phyloP scores from a whole-genome alignment of 2,888 invertebrate genomes.

The Nineta flava region DNA sequence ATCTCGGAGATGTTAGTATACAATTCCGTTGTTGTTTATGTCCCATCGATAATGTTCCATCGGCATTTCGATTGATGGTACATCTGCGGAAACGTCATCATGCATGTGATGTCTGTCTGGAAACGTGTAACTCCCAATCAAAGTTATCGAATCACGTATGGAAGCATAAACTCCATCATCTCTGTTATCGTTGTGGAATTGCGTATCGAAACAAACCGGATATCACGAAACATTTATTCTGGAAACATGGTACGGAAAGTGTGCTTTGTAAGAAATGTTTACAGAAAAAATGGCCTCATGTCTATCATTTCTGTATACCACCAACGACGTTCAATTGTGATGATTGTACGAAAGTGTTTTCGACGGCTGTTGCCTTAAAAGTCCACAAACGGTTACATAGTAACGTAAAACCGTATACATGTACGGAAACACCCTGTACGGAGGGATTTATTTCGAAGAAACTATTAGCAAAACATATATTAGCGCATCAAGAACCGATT shows the following conservation, averaged over 20 bases:
- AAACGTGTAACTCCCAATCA: constrained; percentile 63
- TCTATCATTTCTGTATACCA: constrained; percentile 80
- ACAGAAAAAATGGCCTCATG: constrained; percentile 84
- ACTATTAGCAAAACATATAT: constrained; percentile 53
- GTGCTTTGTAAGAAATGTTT: constrained; percentile 69
- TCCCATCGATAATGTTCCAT: constrained; percentile 58
- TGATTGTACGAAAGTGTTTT: constrained; percentile 59
- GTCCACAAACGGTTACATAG: constrained; percentile 71
- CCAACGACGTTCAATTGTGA: constrained; percentile 65
- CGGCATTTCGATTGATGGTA: constrained; percentile 76
- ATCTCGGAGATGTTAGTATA: constrained; percentile 44
- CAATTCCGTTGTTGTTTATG: constrained; percentile 69
- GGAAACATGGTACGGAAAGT: constrained; percentile 87
- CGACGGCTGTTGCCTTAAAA: constrained; percentile 60
- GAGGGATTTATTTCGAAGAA: constrained; percentile 72
- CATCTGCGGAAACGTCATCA: constrained; percentile 72
- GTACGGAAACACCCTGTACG: constrained; percentile 51
- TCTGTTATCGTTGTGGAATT: constrained; percentile 77
- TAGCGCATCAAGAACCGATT: constrained; percentile 36
- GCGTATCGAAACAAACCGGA: constrained; percentile 78
- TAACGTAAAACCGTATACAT: constrained; percentile 52
- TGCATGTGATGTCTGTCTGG: constrained; percentile 75
- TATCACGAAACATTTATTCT: constrained; percentile 77
- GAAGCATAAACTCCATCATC: constrained; percentile 77
- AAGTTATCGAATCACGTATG: constrained; percentile 74